A percentile compares a stretch with the other conserved stretches of the same genome.
Evolutionary conservation across 2,113 vertebrate genomes (phyloP).

Genomic region (Triplophysa dalaica): DNA sequence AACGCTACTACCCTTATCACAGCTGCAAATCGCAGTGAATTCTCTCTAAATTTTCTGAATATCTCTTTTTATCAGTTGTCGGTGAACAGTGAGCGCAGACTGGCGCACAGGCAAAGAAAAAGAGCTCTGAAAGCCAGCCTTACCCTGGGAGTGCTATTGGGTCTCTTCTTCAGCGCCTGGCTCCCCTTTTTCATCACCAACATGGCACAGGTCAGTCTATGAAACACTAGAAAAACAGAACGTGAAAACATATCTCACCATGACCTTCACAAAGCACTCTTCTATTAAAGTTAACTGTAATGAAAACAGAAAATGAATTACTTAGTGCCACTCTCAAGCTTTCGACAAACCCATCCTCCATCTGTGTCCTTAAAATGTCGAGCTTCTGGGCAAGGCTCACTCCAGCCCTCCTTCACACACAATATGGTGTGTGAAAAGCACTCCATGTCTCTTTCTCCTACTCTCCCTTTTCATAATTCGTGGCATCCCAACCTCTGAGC

Average conservation of each 20-base stretch:
- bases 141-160: slow-evolving; percentile 90
- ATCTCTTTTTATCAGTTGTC: slow-evolving; percentile 56
- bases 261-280: background rate
- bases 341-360: slow-evolving; percentile 71
- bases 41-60: background rate
- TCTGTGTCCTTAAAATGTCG: slow-evolving; percentile 70
- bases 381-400: slow-evolving; percentile 51
- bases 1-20: background rate
- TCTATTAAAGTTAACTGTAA: too few species aligned
- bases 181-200: slow-evolving; percentile 94
- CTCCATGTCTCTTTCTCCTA: slow-evolving; percentile 11
- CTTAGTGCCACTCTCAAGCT: slow-evolving; percentile 64
- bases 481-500: slow-evolving; percentile 14
- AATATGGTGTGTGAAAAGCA: slow-evolving; percentile 73
- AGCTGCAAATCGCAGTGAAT: background rate
- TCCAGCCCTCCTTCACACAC: slow-evolving; percentile 66
- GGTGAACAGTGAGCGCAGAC: slow-evolving; percentile 78
- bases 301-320: too few species aligned
- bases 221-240: background rate
- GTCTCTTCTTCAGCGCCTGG: slow-evolving; percentile 95
- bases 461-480: slow-evolving; percentile 22
- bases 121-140: slow-evolving; percentile 94
- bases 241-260: background rate
- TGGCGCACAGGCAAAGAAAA: slow-evolving; percentile 86
- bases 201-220: slow-evolving; percentile 83